A percentile compares a stretch with the other conserved stretches of the same genome.
These are phyloP conservation scores for Perognathus longimembris DNA, from an alignment of 2,113 vertebrate genomes.

Conservation along the genomic window DNA sequence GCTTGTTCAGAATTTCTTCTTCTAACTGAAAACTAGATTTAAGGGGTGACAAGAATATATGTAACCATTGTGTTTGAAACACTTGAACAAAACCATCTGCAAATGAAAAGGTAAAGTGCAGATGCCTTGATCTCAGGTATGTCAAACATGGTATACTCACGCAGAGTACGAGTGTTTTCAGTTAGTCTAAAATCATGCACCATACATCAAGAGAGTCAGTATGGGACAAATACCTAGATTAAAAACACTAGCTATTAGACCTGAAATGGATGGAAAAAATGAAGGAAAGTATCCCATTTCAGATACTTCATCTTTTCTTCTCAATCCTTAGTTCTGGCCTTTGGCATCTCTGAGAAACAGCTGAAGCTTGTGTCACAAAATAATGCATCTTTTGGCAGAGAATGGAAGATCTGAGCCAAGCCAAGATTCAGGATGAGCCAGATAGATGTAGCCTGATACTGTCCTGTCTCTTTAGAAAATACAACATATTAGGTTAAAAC, in stretches of 20 bases:
- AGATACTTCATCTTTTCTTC: not conserved
- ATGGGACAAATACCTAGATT: not conserved
- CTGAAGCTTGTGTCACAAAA: not conserved
- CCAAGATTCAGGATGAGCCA: not conserved
- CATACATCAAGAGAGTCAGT: not conserved
- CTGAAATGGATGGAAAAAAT: not conserved
- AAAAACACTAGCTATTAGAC: not conserved
- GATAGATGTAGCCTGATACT: not conserved
- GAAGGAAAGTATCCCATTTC: not conserved
- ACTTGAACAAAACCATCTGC: not conserved
- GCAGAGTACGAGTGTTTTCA: not conserved
- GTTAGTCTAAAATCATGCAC: not conserved
- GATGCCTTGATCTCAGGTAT: not conserved
- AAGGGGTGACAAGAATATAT: not conserved
- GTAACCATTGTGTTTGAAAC: not conserved
- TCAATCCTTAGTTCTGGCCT: not conserved
- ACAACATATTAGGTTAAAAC: not conserved
- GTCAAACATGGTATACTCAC: not conserved
- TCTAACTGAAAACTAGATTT: conserved; percentile 36
- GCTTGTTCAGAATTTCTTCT: not conserved
- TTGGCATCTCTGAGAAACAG: not conserved
- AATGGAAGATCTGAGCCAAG: not conserved
- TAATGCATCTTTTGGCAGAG: not conserved
- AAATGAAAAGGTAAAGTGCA: not conserved
- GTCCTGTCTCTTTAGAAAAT: not conserved